Base-by-base conservation (phyloP, 1,140 invertebrate genomes). In the Akabosia matsudoensis region DNA sequence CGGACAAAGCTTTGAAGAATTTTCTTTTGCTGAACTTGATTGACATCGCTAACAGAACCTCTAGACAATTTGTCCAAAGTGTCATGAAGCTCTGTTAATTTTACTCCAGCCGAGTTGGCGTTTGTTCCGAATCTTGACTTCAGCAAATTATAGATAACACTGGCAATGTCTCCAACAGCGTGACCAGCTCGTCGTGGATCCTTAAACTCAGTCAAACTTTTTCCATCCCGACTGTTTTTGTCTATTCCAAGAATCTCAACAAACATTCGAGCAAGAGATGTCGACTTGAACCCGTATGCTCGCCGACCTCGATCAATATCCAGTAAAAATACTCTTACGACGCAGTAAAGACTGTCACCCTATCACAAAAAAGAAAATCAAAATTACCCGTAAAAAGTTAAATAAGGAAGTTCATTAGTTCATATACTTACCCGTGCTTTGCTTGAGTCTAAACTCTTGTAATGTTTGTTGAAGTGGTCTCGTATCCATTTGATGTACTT, bases 291-390 rank as follows among this genome's bases (percentile, higher is more conserved):
- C 4, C 90, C 89, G 83, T 91, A 91, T 1, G 88, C 84, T 10
- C 87, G 86, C 76, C 91, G 85, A 64, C 88, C 86, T 75, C 88
- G 86, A 79, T 93, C 93, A 14, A 89, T 83, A 52, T 87, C 84
- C 7, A 93, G 92, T 3, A 95, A 80, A 10, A 95, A 83, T 18
- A 94, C 85, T 78, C 93, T 86, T 76, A 95, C 83, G 7, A 91
- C 85, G 28, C 90, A 87, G 85, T 89, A 93, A 71, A 93, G 88
- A 71, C 88, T 91, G 56, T 84, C 83, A 37, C 74, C 75, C 78
- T 34, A 75, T 73, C 70, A 75, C 75, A 79, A 24, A 56, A 78
- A 75, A 75, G 75, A 78, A 24, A 78, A 31, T 73, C 1, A 74
- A 28, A 28, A 70, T 78, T 73, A 56, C 64, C 81, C 79, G 70